phyloP scores from a whole-genome alignment of 2,113 vertebrate genomes.

The Sitta europaea region DNA sequence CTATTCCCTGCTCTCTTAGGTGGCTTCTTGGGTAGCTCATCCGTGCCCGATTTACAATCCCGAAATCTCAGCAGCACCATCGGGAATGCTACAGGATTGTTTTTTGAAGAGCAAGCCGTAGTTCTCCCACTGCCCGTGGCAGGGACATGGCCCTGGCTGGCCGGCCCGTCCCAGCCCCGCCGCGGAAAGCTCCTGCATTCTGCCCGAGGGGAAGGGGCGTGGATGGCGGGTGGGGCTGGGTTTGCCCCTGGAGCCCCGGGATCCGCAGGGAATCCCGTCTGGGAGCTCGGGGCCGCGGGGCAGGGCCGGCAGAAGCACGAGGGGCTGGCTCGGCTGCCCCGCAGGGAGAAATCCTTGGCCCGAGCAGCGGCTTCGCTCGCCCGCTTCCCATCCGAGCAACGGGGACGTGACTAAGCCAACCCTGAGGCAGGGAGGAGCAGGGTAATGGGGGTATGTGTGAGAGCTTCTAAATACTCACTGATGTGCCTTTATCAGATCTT shows the following conservation, averaged over 20 bases:
- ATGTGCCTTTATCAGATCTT: background rate
- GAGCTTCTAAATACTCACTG: background rate
- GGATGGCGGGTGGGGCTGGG: background rate
- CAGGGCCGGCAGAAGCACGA: rapidly evolving
- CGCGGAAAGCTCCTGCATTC: rapidly evolving
- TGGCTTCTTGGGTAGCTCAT: background rate
- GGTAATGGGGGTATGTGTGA: rapidly evolving
- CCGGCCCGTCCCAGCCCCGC: background rate
- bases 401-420: background rate
- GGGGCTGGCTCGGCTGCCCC: background rate
- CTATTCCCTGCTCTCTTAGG: background rate
- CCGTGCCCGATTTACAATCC: background rate
- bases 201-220: rapidly evolving
- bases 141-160: background rate
- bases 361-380: background rate
- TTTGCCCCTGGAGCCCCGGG: background rate
- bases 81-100: background rate
- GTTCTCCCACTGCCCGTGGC: rapidly evolving
- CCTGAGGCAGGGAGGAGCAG: background rate
- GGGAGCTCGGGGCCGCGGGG: too few relatives aligned
- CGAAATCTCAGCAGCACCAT: background rate
- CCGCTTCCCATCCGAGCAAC: background rate
- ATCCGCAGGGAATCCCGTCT: rapidly evolving
- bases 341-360: background rate
- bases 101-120: background rate